Percentiles rank a stretch among this genome's conserved stretches.
Conservation (phyloP, 2,113 vertebrate genomes). For the Aldabrachelys gigantea region DNA sequence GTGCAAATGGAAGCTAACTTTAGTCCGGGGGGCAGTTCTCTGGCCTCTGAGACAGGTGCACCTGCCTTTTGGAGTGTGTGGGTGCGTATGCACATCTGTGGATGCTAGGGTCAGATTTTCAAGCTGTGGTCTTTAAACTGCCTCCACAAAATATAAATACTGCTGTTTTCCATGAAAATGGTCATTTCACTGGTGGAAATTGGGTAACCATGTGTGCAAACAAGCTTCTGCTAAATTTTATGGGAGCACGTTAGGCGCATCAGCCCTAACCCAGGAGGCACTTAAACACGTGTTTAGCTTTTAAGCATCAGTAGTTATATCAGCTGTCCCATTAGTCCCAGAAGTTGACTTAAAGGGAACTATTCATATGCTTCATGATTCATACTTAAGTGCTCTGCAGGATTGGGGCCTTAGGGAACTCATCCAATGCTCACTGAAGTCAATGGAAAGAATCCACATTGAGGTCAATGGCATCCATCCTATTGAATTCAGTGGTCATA, state of each 20-base stretch:
- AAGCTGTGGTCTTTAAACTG: not conserved
- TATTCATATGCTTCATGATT: not conserved
- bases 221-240: accelerated
- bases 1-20: not conserved
- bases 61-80: not conserved
- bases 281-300: not conserved
- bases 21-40: not conserved
- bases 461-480: constrained; percentile 9
- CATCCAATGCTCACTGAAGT: not conserved
- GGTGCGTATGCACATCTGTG: constrained; percentile 4
- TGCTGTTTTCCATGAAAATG: not conserved
- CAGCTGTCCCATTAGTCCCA: not conserved
- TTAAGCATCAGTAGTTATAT: not conserved
- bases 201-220: not conserved
- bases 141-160: not conserved
- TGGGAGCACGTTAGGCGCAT: not conserved
- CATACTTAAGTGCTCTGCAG: not conserved
- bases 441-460: not conserved
- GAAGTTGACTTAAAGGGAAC: not conserved
- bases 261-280: not conserved
- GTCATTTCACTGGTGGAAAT: accelerated
- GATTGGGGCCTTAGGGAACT: not conserved
- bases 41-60: constrained; percentile 28
- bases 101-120: not conserved
- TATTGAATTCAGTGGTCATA: not conserved